phyloP scores from a whole-genome alignment of 2,113 vertebrate species.

The Pterophyllum scalare region DNA sequence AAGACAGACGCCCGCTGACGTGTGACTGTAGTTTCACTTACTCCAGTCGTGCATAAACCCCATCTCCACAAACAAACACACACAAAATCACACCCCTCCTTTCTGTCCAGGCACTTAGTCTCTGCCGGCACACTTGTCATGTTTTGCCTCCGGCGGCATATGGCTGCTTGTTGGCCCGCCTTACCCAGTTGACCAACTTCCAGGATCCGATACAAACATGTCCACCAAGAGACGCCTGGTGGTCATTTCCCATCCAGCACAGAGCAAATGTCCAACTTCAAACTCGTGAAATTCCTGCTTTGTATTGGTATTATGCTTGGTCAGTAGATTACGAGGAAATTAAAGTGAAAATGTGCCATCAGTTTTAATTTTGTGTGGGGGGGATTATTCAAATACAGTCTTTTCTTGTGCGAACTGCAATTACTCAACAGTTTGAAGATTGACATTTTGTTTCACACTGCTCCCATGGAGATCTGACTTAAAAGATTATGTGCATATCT shows the following conservation, averaged over 20 bases:
- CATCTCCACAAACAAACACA: not conserved
- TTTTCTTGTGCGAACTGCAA: not conserved
- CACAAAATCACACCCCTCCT: not conserved
- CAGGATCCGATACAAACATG: slow-evolving; percentile 5
- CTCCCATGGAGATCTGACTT: not conserved
- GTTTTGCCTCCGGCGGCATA: slow-evolving; percentile 10
- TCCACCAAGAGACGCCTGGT: slow-evolving; percentile 7
- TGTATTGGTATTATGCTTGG: not conserved
- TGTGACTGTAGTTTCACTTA: not conserved
- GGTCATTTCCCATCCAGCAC: slow-evolving; percentile 6
- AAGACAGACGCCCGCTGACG: not conserved
- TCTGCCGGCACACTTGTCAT: slow-evolving; percentile 7
- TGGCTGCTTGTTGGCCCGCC: not conserved
- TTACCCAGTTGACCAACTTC: slow-evolving; percentile 12
- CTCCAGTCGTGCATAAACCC: not conserved
- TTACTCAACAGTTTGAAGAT: not conserved
- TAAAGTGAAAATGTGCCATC: not conserved
- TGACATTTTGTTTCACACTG: not conserved
- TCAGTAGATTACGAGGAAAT: not conserved
- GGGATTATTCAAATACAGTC: not conserved
- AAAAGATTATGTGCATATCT: rapidly evolving
- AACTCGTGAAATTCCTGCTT: not conserved
- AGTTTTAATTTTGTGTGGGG: not conserved
- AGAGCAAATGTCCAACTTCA: not conserved
- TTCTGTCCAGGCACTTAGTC: not conserved